Percentiles rank a stretch among this genome's conserved stretches.
phyloP scores from a whole-genome alignment of 2,888 invertebrate genomes.

The Agrilus mali region DNA sequence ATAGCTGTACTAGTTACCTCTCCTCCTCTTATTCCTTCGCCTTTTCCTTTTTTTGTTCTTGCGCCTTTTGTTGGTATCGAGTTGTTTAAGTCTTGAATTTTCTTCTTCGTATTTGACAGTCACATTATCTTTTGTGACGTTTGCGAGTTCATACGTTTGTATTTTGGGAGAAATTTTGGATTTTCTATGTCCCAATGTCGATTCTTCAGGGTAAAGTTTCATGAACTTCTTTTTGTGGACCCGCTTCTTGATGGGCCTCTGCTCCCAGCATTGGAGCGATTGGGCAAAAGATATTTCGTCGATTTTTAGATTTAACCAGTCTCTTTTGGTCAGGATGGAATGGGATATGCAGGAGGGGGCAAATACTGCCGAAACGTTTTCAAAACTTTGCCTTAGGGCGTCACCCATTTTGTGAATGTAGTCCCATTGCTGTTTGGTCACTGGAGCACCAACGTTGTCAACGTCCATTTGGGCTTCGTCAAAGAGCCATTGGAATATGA shows the following conservation, averaged over 20 bases:
- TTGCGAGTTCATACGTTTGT: slow-evolving; percentile 5
- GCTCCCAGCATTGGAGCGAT: slow-evolving; percentile 84
- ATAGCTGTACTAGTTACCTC: slow-evolving; percentile 16
- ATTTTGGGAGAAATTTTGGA: slow-evolving; percentile 11
- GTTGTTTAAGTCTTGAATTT: slow-evolving; percentile 18
- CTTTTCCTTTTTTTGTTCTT: slow-evolving; percentile 16
- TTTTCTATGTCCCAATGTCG: slow-evolving; percentile 14
- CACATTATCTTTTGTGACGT: slow-evolving; percentile 11
- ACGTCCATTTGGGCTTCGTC: slow-evolving; percentile 91
- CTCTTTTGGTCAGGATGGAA: slow-evolving; percentile 72
- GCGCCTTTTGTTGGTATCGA: slow-evolving; percentile 8
- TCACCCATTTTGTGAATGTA: slow-evolving; percentile 85
- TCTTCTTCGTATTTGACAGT: slow-evolving; percentile 20
- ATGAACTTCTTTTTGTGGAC: slow-evolving; percentile 16
- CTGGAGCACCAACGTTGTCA: slow-evolving; percentile 81
- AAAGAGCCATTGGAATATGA: slow-evolving; percentile 90
- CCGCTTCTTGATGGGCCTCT: slow-evolving; percentile 32
- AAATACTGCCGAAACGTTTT: slow-evolving; percentile 78
- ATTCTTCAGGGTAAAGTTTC: slow-evolving; percentile 19
- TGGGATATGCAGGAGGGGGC: slow-evolving; percentile 91
- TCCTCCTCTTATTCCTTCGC: slow-evolving; percentile 19
- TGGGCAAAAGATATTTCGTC: slow-evolving; percentile 74
- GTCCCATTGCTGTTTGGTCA: slow-evolving; percentile 85
- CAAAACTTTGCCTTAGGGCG: slow-evolving; percentile 66
- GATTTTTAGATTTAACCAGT: slow-evolving; percentile 71